Evolutionary conservation across 2,113 vertebrate genomes (phyloP).

Genomic region (Caranx melampygus): DNA sequence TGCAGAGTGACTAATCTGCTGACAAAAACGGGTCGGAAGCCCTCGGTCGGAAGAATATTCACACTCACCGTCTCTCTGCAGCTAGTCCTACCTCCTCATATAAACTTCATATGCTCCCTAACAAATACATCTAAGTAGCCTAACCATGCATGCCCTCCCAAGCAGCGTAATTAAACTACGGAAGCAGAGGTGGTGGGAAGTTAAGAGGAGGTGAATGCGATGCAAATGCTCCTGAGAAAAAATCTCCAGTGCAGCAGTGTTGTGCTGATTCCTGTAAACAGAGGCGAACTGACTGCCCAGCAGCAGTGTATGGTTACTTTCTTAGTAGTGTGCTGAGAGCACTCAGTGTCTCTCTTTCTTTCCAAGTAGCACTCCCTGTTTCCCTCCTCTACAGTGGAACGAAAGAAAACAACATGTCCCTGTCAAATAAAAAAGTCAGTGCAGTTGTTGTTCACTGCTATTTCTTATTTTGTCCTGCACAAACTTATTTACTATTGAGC

Average conservation of each 20-base stretch:
- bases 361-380: constrained; percentile 52
- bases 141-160: constrained; percentile 9
- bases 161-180: not conserved
- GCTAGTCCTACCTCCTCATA: constrained; percentile 1
- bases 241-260: constrained; percentile 22
- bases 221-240: constrained; percentile 26
- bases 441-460: not conserved
- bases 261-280: constrained; percentile 61
- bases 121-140: constrained; percentile 1
- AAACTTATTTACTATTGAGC: not conserved
- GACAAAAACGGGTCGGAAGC: constrained; percentile 29
- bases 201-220: constrained; percentile 7
- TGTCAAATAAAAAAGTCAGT: constrained; percentile 20
- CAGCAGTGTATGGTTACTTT: constrained; percentile 68
- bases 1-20: constrained; percentile 46
- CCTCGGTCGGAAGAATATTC: constrained; percentile 1
- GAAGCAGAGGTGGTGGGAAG: constrained; percentile 9
- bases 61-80: constrained; percentile 6
- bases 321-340: constrained; percentile 47
- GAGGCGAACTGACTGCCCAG: constrained; percentile 30
- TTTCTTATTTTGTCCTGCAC: not conserved
- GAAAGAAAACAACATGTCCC: constrained; percentile 35
- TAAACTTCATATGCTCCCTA: constrained; percentile 1
- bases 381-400: constrained; percentile 7
- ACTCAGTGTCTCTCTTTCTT: constrained; percentile 51